phyloP scores from a whole-genome alignment of 2,888 invertebrate species.

The Cryptus armator region DNA sequence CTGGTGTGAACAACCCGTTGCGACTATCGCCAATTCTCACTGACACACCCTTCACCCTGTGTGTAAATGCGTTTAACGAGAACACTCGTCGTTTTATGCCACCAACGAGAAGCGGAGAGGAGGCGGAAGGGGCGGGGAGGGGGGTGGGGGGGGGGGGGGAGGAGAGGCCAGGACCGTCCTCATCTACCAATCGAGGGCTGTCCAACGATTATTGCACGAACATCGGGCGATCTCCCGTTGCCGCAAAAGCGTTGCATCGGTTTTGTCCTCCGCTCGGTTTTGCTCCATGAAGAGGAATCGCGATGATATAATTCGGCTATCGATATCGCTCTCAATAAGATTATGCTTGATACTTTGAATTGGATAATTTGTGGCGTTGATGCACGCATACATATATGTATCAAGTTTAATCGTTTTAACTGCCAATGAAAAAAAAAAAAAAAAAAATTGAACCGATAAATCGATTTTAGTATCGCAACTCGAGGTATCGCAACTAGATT shows the following conservation, averaged over 20 bases:
- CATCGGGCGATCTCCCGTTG: conserved; percentile 4
- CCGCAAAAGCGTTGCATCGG: conserved; percentile 16
- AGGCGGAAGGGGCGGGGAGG: too few species aligned
- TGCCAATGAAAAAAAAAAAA: too few species aligned
- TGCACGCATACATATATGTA: too few species aligned
- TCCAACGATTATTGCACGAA: conserved; percentile 49
- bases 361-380: background rate
- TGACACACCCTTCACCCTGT: conserved; percentile 35
- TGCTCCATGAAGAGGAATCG: background rate
- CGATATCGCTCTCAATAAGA: background rate
- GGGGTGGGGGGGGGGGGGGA: background rate
- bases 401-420: too few species aligned
- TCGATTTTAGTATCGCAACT: too few species aligned
- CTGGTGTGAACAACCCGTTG: background rate
- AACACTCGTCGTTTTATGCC: conserved; percentile 36
- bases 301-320: background rate
- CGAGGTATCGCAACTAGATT: too few species aligned
- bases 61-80: conserved; percentile 43
- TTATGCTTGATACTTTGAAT: background rate
- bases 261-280: conserved; percentile 11
- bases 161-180: background rate
- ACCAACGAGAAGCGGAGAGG: background rate
- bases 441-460: too few species aligned
- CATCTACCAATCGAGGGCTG: conserved; percentile 18
- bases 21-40: conserved; percentile 29